Evolutionary conservation across 2,888 invertebrate genomes (phyloP).

Genomic region (Ceratothoa steindachneri): DNA sequence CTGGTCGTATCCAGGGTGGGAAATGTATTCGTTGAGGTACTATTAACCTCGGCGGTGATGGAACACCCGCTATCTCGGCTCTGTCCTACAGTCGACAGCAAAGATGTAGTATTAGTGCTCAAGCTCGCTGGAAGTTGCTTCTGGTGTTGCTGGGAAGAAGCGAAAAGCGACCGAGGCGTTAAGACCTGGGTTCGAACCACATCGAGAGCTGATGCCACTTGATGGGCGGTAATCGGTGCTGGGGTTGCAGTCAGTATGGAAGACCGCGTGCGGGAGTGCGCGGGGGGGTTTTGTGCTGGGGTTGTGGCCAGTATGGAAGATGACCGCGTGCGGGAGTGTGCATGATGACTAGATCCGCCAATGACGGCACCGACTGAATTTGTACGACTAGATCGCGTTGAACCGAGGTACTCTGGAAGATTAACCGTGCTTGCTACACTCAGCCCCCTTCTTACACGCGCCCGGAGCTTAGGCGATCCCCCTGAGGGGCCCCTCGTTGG

Average conservation of each 20-base stretch:
- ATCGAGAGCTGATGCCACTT: neutral
- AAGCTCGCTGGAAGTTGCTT: constrained; percentile 19
- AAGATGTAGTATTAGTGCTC: constrained; percentile 18
- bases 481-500: constrained; percentile 38
- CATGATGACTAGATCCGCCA: constrained; percentile 7
- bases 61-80: constrained; percentile 42
- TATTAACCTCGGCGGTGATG: constrained; percentile 27
- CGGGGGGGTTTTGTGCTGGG: neutral
- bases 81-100: constrained; percentile 33
- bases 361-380: neutral
- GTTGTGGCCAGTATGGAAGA: neutral
- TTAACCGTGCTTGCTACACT: constrained; percentile 39
- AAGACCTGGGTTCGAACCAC: neutral
- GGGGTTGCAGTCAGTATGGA: neutral
- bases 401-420: constrained; percentile 43
- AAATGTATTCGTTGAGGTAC: constrained; percentile 11
- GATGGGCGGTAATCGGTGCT: constrained; percentile 2
- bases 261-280: neutral
- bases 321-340: neutral
- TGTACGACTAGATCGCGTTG: constrained; percentile 19
- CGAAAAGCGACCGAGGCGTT: neutral
- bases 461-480: constrained; percentile 40
- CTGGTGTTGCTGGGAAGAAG: neutral
- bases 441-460: constrained; percentile 32
- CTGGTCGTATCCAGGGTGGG: neutral